phyloP scores from a whole-genome alignment of 2,113 vertebrate genomes.

The Antigone vipio region DNA sequence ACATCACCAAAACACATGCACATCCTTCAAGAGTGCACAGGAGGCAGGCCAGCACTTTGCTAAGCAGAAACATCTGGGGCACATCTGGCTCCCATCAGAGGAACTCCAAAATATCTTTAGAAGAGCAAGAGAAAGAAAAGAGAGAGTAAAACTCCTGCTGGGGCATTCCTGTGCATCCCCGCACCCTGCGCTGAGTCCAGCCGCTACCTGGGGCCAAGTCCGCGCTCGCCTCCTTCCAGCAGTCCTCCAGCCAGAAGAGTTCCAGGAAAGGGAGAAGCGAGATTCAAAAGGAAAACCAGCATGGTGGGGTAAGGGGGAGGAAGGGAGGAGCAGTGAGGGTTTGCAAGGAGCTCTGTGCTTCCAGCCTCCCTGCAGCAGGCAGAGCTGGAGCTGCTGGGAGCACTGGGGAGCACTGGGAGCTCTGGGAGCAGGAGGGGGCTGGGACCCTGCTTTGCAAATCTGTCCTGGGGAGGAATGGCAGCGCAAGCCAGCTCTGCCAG shows the following conservation, averaged over 20 bases:
- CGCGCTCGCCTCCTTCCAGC: neutral
- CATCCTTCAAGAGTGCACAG: neutral
- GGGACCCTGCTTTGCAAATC: neutral
- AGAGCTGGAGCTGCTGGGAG: neutral
- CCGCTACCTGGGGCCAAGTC: neutral
- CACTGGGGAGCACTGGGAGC: neutral
- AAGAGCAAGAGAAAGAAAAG: neutral
- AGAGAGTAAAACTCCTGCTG: neutral
- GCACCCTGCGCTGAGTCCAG: neutral
- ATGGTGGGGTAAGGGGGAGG: neutral
- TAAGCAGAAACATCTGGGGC: slow-evolving; percentile 32
- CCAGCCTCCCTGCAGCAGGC: neutral
- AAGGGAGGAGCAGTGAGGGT: neutral
- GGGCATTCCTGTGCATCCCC: neutral
- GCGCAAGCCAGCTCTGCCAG: neutral
- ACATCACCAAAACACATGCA: neutral
- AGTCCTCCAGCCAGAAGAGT: neutral
- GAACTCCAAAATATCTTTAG: neutral
- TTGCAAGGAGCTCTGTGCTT: neutral
- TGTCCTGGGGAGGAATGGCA: neutral
- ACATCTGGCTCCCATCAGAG: slow-evolving; percentile 45
- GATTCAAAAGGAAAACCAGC: rapidly evolving
- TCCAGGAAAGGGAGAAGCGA: neutral
- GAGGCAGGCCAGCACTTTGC: neutral
- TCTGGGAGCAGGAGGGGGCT: neutral